Conservation (phyloP, 2,888 invertebrate species). For the Chamaedrilus cognettii region DNA sequence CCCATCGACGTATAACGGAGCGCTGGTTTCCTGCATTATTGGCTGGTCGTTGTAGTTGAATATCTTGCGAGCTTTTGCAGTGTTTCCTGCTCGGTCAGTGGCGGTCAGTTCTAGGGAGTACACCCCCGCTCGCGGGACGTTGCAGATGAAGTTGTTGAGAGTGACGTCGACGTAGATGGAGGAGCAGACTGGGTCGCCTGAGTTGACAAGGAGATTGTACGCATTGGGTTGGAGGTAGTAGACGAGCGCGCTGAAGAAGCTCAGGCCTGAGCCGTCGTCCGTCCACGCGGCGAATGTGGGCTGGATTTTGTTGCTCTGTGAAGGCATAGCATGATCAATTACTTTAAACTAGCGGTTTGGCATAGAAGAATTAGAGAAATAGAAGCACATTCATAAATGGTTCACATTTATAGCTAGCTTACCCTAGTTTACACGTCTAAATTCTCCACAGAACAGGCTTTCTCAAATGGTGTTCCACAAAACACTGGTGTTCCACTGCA, state of each 20-base stretch:
- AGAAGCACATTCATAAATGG: too few species aligned
- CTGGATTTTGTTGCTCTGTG: constrained; percentile 6
- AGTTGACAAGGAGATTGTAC: neutral
- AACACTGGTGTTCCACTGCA: too few species aligned
- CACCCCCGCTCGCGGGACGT: constrained; percentile 5
- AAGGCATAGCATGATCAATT: neutral
- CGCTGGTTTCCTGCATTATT: neutral
- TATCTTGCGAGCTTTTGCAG: constrained; percentile 18
- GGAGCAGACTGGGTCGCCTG: neutral
- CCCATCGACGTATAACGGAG: neutral
- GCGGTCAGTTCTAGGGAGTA: constrained; percentile 22
- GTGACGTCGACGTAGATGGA: constrained; percentile 9
- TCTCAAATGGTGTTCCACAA: too few species aligned
- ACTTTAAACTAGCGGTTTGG: too few species aligned
- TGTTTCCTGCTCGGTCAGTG: constrained; percentile 20
- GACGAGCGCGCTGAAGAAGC: constrained; percentile 7
- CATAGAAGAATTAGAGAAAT: too few species aligned
- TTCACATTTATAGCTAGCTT: too few species aligned
- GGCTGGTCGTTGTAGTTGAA: constrained; percentile 12
- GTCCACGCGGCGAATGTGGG: constrained; percentile 18
- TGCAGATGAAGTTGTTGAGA: constrained; percentile 14
- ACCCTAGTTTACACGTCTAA: too few species aligned
- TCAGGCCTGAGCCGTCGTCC: constrained; percentile 14
- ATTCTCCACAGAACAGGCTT: too few species aligned
- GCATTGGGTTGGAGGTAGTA: constrained; percentile 9